Conservation (phyloP, 2,888 invertebrate genomes). For the Cephus rjabovi region DNA sequence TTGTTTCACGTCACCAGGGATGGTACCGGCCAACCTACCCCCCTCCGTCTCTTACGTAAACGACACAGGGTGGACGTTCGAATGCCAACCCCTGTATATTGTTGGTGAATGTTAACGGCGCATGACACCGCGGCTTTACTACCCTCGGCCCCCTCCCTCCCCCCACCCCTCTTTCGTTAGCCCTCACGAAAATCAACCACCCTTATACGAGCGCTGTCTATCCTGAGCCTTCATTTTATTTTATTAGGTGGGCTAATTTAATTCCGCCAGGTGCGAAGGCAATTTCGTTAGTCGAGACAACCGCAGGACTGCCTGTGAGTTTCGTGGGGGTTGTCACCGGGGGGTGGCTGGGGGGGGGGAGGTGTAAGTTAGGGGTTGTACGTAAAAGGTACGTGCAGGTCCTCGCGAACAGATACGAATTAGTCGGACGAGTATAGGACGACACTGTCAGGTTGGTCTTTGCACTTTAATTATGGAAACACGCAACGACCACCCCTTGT, state of each 20-base stretch:
- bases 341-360: background rate
- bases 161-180: background rate
- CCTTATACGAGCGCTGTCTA: background rate
- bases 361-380: background rate
- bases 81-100: background rate
- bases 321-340: background rate
- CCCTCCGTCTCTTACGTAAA: background rate
- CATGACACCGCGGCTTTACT: constrained; percentile 10
- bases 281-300: constrained; percentile 28
- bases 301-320: background rate
- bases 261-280: constrained; percentile 42
- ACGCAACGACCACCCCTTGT: constrained; percentile 10
- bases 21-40: background rate
- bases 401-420: constrained; percentile 19
- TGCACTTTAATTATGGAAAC: constrained; percentile 31
- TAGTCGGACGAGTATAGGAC: constrained; percentile 26
- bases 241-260: constrained; percentile 43
- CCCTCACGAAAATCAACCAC: background rate
- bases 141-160: background rate
- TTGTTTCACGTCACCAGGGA: background rate
- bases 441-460: constrained; percentile 24
- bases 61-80: background rate
- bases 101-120: constrained; percentile 14
- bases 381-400: constrained; percentile 13
- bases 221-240: constrained; percentile 26